These are phyloP conservation scores for Acheta domesticus DNA, from an alignment of 2,888 invertebrate genomes.

Conservation along the genomic window DNA sequence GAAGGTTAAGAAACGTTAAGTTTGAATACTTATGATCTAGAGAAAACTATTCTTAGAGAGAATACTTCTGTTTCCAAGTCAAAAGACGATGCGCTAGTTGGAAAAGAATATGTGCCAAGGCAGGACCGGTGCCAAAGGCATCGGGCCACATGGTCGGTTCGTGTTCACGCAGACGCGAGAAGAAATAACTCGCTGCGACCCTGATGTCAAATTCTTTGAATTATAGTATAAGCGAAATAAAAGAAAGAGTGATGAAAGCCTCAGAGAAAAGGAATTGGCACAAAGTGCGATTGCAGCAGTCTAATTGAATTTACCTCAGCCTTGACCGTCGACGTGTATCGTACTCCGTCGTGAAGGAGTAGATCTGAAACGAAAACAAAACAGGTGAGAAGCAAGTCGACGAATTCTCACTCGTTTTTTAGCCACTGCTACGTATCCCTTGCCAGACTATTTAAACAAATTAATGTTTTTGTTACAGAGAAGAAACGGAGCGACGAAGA, in stretches of 20 bases:
- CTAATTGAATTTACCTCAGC: too few relatives aligned
- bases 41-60: background rate
- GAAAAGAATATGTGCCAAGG: background rate
- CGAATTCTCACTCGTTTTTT: too few relatives aligned
- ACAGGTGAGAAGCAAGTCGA: too few relatives aligned
- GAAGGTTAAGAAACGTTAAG: background rate
- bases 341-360: too few relatives aligned
- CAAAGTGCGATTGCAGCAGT: too few relatives aligned
- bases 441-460: too few relatives aligned
- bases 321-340: too few relatives aligned
- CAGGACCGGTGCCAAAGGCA: background rate
- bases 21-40: background rate
- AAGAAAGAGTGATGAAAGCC: background rate
- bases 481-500: too few relatives aligned
- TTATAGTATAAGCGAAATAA: background rate
- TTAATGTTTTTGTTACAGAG: too few relatives aligned
- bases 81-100: background rate
- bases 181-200: background rate
- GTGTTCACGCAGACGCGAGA: background rate
- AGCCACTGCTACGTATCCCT: too few relatives aligned
- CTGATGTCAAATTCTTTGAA: conserved; percentile 5
- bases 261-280: background rate
- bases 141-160: background rate
- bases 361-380: too few relatives aligned
- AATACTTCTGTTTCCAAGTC: background rate